Percentiles rank a stretch among this genome's conserved stretches.
Evolutionary conservation across 1,140 invertebrate species (phyloP).

Genomic region (Leucophenga varia): DNA sequence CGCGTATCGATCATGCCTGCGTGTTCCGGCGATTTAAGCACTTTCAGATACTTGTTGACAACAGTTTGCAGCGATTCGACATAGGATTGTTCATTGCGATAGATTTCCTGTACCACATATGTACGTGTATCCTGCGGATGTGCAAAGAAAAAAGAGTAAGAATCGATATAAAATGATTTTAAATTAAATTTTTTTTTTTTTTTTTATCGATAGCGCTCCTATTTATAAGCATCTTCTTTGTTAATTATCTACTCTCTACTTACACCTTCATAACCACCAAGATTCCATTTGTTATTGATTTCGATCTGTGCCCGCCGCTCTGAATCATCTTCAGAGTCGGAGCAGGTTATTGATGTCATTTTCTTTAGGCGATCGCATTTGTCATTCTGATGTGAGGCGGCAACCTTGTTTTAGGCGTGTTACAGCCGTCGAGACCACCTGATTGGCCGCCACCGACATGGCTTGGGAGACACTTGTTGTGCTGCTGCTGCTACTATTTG

Average conservation of each 20-base stretch:
- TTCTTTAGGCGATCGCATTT: constrained; percentile 52
- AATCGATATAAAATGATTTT: not conserved
- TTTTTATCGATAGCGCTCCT: too few species aligned
- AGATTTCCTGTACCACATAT: constrained; percentile 90
- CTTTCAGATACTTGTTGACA: constrained; percentile 90
- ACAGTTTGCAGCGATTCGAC: constrained; percentile 88
- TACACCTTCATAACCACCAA: constrained; percentile 51
- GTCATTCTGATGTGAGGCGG: constrained; percentile 44
- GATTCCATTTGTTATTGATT: constrained; percentile 47
- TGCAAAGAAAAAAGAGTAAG: constrained; percentile 31
- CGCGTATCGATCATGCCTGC: constrained; percentile 77
- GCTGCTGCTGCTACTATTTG: constrained; percentile 30
- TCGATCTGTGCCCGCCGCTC: constrained; percentile 47
- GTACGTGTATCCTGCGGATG: constrained; percentile 88
- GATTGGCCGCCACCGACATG: constrained; percentile 44
- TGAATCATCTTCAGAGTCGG: constrained; percentile 55
- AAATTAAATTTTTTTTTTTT: too few species aligned
- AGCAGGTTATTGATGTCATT: constrained; percentile 55
- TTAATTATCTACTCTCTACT: constrained; percentile 14
- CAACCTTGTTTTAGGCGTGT: constrained; percentile 42
- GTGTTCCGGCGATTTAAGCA: constrained; percentile 84
- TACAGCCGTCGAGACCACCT: constrained; percentile 30
- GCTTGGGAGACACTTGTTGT: constrained; percentile 46
- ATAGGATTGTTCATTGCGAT: constrained; percentile 91
- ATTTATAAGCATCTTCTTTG: too few species aligned